A percentile compares a stretch with the other conserved stretches of the same genome.
Conservation (phyloP, 2,797 vertebrate species). For the Rousettus madagascariensis region DNA sequence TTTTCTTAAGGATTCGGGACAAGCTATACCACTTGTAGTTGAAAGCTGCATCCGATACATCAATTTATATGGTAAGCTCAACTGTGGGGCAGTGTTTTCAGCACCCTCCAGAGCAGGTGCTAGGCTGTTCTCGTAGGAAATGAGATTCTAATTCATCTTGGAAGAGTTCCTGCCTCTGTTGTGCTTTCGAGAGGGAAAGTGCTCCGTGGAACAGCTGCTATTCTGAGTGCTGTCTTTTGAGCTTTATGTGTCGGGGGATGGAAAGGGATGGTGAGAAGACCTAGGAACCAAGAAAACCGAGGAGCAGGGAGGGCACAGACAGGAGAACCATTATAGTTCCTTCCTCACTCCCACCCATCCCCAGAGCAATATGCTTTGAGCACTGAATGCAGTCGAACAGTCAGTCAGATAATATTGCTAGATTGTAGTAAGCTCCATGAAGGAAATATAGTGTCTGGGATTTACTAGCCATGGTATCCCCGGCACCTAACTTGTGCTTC, state of each 20-base stretch:
- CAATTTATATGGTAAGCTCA: slow-evolving; percentile 94
- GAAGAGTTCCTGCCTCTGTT: background rate
- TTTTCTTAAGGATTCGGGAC: slow-evolving; percentile 91
- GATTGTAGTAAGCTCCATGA: background rate
- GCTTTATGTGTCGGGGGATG: background rate
- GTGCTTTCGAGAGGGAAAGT: background rate
- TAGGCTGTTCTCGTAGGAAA: background rate
- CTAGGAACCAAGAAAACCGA: background rate
- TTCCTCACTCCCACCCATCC: background rate
- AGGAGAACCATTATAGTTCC: background rate
- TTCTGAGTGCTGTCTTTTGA: background rate
- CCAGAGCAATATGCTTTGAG: background rate
- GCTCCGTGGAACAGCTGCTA: background rate
- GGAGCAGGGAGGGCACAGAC: background rate
- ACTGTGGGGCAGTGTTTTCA: background rate
- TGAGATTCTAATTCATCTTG: background rate
- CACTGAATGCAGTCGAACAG: background rate
- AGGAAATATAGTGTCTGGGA: background rate
- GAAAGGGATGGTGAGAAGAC: background rate
- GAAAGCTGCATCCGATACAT: slow-evolving; percentile 99
- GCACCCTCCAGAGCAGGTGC: background rate
- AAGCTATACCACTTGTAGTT: slow-evolving; percentile 96
- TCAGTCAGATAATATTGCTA: background rate
- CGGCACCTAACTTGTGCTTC: background rate
- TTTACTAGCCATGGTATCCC: background rate